These are phyloP conservation scores for Strongylocentrotus purpuratus DNA, from an alignment of 35 echinoderm and acorn worm species.

Conservation along the genomic window DNA sequence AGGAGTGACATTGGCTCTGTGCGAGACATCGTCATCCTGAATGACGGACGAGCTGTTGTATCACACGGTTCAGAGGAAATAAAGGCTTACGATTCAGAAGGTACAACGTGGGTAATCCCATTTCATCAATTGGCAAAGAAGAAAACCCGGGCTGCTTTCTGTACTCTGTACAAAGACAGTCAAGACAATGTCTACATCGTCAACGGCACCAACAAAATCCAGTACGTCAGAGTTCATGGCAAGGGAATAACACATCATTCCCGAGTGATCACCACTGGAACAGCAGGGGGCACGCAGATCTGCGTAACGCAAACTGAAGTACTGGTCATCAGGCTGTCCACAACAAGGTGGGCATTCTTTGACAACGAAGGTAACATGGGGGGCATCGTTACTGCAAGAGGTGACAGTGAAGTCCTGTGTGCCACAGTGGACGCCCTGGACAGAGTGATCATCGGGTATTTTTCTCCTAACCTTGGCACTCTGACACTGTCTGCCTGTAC, in stretches of 20 bases:
- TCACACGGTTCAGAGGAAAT: not conserved
- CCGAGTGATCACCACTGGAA: not conserved
- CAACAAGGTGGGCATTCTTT: not conserved
- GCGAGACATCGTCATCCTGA: not conserved
- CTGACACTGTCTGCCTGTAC: not conserved
- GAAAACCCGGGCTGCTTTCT: not conserved
- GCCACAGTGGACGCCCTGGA: not conserved
- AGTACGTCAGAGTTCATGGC: not conserved
- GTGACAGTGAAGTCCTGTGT: not conserved
- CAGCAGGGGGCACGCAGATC: not conserved
- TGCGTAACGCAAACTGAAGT: not conserved
- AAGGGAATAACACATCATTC: not conserved
- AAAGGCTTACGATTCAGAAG: not conserved
- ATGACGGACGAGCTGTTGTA: not conserved
- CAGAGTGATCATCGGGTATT: slow-evolving; percentile 8
- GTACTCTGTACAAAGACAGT: not conserved
- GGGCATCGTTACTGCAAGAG: not conserved
- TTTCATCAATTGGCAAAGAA: not conserved
- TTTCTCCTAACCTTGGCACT: not conserved
- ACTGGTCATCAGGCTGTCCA: not conserved
- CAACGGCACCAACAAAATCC: not conserved
- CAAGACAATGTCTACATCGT: not conserved
- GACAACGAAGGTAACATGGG: not conserved
- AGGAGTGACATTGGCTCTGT: not conserved
- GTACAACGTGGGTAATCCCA: not conserved